Evolutionary conservation across 2,888 invertebrate species (phyloP), one percentile per base, ranked within the genome.

Genomic region (Catotricha subobsoleta): DNA sequence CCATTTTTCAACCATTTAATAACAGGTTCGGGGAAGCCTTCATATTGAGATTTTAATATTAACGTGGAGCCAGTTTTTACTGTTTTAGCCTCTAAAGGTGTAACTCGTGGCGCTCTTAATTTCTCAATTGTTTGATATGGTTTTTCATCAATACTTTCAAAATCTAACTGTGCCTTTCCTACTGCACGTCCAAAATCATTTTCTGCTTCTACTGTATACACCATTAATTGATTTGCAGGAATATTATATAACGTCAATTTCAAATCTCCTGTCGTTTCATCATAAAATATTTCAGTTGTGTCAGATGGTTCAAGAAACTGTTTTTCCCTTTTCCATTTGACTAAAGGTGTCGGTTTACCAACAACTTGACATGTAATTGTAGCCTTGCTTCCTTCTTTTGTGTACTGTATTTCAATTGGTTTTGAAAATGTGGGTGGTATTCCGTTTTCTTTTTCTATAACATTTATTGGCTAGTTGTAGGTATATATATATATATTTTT

Each of bases 1-100:
- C 84, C 86, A 58, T 90, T 88, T 51, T 80, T 74, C 52, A 72
- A 73, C 94, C 92, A 94, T 54, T 75, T 78, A 18, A 91, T 69
- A 55, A 74, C 73, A n/a, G 77, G 76, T 47, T 67, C 67, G 10
- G 80, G 77, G 39, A 66, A 60, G 35, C 83, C 81, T 53, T 76
- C 74, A 57, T 80, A 86, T 49, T 72, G 71, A 20, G 80, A 80
- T 49, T 71, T 71, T 44, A 86, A 66, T 40, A 72, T 67, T 45
- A 86, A 67, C 27, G 76, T 72, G 47, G 76, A 71, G 43, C 76
- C 74, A 54, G 75, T 74, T 51, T 72, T 71, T 41, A 80, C 74
- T 39, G 80, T 69, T 47, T 78, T 65, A 10, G 87, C 82, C 59
- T 76, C 73, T 42, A 91, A 66, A 43, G 88, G 82, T 55, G 78